Base-by-base conservation (phyloP, 2,797 vertebrate species). In the Todus mexicanus region DNA sequence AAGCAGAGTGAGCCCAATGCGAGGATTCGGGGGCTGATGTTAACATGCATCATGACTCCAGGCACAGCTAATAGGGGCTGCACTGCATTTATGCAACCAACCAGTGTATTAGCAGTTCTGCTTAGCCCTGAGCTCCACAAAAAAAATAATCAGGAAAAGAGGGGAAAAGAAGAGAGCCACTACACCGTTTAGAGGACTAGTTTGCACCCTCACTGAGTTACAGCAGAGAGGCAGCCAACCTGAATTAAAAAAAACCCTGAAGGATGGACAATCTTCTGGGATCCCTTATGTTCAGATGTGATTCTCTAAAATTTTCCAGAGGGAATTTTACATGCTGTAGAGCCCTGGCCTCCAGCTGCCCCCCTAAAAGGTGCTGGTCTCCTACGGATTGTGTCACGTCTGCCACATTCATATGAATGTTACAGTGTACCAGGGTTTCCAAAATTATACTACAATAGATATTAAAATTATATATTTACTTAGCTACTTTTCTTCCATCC, bases 31-130 rank as follows among this genome's bases (percentile, higher is more conserved):
- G 20, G 26, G 7, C 31, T 10, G 70, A 51, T 45, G 60, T n/a
- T 57, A 14, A 4, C 0, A 7, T 20, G 31, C 9, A 4, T 3
- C 7, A 1, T 4, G 2, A 60, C 68, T 69, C 56, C 51, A 51
- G 72, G 47, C 51, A 57, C n/a, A 23, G 8, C 1, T 8, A 27
- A 12, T 20, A 0, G 1, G 15, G 15, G 33, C 37, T 84, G 20
- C 15, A 61, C 37, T 20, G 9, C 35, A 42, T 23, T 87, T 26
- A 9, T 20, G 5, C 45, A 71, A 21, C 12, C 14, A 57, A 6
- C n/a, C 21, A 5, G 33, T 57, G n/a, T 35, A 35, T 33, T 23
- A 22, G n/a, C 63, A 64, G 50, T 31, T 87, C 66, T 89, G 42
- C 53, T 92, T 50, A 53, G 61, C 29, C 53, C 42, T 26, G 48